Conservation (phyloP, 2,797 vertebrate species). For the Typhlichthys subterraneus region DNA sequence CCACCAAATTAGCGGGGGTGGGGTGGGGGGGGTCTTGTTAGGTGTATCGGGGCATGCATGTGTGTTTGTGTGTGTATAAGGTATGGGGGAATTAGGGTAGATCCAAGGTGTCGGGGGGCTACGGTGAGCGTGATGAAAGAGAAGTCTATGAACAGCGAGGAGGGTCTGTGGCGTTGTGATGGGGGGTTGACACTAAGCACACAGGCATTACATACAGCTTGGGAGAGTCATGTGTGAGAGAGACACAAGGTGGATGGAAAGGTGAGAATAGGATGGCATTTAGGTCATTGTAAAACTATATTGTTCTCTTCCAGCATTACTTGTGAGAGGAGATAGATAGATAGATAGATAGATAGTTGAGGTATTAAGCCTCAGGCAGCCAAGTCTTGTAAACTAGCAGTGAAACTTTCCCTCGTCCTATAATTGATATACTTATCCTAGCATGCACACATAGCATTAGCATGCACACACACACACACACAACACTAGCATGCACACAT, state of each 20-base stretch:
- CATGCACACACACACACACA: not conserved
- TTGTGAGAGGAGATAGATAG: slow-evolving; percentile 3
- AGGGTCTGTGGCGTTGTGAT: not conserved
- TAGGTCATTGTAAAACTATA: no score
- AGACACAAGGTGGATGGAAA: no score
- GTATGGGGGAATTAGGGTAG: not conserved
- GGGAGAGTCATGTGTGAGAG: no score
- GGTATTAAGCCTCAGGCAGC: slow-evolving; percentile 46
- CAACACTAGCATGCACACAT: not conserved
- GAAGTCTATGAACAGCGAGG: not conserved
- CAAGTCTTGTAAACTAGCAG: slow-evolving; percentile 41
- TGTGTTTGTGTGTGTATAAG: slow-evolving; percentile 6
- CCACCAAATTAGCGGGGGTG: not conserved
- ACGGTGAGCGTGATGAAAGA: not conserved
- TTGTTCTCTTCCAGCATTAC: slow-evolving; percentile 7
- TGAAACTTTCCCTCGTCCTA: not conserved
- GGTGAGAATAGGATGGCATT: no score
- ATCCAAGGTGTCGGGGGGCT: not conserved
- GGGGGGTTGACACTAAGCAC: not conserved
- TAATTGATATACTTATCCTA: no score
- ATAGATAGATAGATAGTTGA: slow-evolving; percentile 54
- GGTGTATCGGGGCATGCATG: slow-evolving; percentile 12
- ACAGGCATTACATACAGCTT: no score
- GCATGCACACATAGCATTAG: not conserved
- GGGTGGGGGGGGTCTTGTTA: slow-evolving; percentile 5